phyloP scores from a whole-genome alignment of 1,140 invertebrate genomes.

The Drosophila nigrodunni region DNA sequence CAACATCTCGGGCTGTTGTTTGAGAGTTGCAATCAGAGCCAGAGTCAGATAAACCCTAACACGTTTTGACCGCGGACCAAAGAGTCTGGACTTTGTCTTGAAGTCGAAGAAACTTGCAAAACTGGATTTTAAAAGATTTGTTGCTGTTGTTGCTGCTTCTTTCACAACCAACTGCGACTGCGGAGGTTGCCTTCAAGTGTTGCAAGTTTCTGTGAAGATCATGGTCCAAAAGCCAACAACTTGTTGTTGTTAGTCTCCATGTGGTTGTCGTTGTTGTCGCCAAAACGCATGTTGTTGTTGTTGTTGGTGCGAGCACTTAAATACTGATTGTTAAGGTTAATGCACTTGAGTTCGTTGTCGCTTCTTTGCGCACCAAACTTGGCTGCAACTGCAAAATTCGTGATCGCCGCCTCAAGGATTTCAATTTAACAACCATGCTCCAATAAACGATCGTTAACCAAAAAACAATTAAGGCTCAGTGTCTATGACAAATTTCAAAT shows the following conservation, averaged over 20 bases:
- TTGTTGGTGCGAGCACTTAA: constrained; percentile 66
- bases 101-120: constrained; percentile 68
- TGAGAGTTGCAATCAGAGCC: constrained; percentile 23
- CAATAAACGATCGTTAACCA: constrained; percentile 69
- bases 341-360: constrained; percentile 80
- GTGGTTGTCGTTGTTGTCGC: constrained; percentile 58
- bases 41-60: constrained; percentile 48
- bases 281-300: constrained; percentile 34
- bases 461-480: constrained; percentile 52
- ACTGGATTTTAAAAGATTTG: constrained; percentile 65
- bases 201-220: constrained; percentile 75
- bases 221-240: constrained; percentile 63
- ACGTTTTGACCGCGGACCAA: constrained; percentile 43
- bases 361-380: constrained; percentile 78
- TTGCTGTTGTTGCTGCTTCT: constrained; percentile 44
- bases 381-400: constrained; percentile 21
- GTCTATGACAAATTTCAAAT: constrained; percentile 35
- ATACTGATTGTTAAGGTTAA: constrained; percentile 79
- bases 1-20: not conserved
- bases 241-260: constrained; percentile 65
- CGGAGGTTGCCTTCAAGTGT: constrained; percentile 60
- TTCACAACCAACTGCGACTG: constrained; percentile 39
- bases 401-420: constrained; percentile 41
- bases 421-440: constrained; percentile 56
- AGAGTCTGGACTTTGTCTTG: constrained; percentile 44